These are phyloP conservation scores for Philotrypesis tridentata DNA, from an alignment of 1,140 invertebrate genomes.

Conservation along the genomic window DNA sequence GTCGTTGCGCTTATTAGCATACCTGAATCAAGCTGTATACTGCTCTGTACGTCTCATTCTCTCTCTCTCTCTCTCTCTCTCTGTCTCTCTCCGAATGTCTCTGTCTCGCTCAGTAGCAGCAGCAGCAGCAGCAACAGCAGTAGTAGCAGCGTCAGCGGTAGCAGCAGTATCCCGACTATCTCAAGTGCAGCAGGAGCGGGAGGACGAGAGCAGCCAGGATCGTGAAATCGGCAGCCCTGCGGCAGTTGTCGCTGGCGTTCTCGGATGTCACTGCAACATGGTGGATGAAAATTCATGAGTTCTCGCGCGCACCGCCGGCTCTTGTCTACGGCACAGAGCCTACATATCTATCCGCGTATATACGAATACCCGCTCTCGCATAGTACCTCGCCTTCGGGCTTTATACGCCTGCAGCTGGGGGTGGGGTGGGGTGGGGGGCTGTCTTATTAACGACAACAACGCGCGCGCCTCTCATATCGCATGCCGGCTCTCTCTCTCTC, in stretches of 20 bases:
- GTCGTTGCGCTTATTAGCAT: constrained; percentile 10
- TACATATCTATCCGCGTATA: constrained; percentile 24
- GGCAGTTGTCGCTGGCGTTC: constrained; percentile 53
- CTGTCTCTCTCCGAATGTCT: no score
- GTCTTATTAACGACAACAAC: neutral
- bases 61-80: constrained; percentile 61
- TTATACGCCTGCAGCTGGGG: no score
- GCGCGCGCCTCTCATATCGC: no score
- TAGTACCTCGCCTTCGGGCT: neutral
- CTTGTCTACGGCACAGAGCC: neutral
- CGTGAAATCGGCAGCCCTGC: constrained; percentile 49
- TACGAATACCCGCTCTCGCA: no score
- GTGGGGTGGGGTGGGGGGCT: no score
- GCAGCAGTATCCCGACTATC: constrained; percentile 61
- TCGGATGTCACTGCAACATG: constrained; percentile 66
- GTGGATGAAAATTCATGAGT: constrained; percentile 39
- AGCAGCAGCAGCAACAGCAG: no score
- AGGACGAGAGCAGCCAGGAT: constrained; percentile 50
- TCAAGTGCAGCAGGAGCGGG: constrained; percentile 56
- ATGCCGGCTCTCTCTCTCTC: no score
- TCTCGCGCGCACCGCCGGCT: neutral
- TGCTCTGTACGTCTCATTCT: constrained; percentile 7
- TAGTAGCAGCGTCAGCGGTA: no score
- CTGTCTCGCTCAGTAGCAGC: constrained; percentile 64
- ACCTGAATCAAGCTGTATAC: neutral